A percentile compares a stretch with the other conserved stretches of the same genome.
These are phyloP conservation scores for Pollenia labialis DNA, from an alignment of 2,888 invertebrate species.

Conservation along the genomic window DNA sequence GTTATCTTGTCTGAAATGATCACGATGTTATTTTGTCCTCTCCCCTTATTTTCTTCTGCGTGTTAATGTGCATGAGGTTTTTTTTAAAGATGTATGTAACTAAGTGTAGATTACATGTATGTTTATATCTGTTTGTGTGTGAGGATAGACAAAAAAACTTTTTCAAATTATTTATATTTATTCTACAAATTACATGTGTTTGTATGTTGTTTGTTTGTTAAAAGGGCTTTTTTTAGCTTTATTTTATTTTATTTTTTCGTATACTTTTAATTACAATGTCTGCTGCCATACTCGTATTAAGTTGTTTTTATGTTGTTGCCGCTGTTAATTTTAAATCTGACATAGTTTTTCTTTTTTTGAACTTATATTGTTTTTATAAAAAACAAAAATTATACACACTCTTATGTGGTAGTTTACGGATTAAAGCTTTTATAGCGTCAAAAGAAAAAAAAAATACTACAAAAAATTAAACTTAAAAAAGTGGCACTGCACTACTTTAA, in stretches of 20 bases:
- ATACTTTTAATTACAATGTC: constrained; percentile 70
- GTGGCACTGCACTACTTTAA: constrained; percentile 52
- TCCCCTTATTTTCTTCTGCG: neutral
- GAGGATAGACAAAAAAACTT: constrained; percentile 14
- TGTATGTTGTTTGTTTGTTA: constrained; percentile 32
- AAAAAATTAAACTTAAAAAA: constrained; percentile 10
- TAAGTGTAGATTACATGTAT: neutral
- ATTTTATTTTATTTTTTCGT: constrained; percentile 44
- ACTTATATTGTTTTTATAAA: constrained; percentile 10
- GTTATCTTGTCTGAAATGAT: constrained; percentile 50
- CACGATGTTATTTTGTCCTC: constrained; percentile 23
- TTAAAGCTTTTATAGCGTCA: constrained; percentile 26
- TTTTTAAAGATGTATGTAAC: neutral
- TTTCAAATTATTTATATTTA: constrained; percentile 61
- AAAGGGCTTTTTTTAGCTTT: constrained; percentile 35
- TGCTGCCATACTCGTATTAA: constrained; percentile 60
- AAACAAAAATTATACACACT: constrained; percentile 45
- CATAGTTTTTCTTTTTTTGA: constrained; percentile 74
- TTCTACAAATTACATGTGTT: constrained; percentile 63
- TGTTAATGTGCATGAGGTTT: neutral
- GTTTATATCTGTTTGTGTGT: neutral
- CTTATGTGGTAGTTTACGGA: constrained; percentile 42
- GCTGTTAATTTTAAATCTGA: constrained; percentile 75
- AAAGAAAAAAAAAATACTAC: neutral
- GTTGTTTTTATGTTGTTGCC: constrained; percentile 53